Percentiles rank a stretch among this genome's conserved stretches.
These are phyloP conservation scores for Glomeris maerens DNA, from an alignment of 1,140 invertebrate genomes.

Conservation along the genomic window DNA sequence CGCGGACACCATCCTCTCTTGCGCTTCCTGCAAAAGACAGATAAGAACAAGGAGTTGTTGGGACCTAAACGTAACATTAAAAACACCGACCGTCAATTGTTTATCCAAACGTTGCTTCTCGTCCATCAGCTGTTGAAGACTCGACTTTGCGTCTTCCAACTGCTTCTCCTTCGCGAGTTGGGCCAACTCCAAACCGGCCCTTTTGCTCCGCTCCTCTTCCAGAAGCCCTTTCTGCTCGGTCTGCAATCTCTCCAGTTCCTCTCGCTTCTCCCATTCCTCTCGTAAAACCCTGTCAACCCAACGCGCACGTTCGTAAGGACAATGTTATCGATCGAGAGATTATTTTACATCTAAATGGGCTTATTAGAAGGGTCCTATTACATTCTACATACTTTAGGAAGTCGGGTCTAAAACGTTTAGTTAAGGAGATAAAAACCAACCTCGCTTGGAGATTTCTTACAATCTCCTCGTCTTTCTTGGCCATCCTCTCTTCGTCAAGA, in stretches of 20 bases:
- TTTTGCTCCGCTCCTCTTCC: conserved; percentile 53
- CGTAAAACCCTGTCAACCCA: conserved; percentile 43
- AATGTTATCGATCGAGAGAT: too few relatives aligned
- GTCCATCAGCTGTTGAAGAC: conserved; percentile 47
- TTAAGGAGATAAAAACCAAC: too few relatives aligned
- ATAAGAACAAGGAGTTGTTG: not conserved
- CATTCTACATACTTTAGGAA: too few relatives aligned
- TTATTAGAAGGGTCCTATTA: too few relatives aligned
- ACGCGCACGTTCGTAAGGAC: not conserved
- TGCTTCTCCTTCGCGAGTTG: conserved; percentile 55
- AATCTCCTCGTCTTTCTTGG: conserved; percentile 68
- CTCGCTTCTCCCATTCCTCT: conserved; percentile 67
- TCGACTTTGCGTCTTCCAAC: conserved; percentile 45
- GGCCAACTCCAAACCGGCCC: conserved; percentile 51
- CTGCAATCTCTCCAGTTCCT: conserved; percentile 59
- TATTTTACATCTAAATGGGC: too few relatives aligned
- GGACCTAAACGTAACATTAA: not conserved
- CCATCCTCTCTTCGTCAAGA: conserved; percentile 62
- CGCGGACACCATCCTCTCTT: conserved; percentile 47
- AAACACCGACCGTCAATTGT: conserved; percentile 37
- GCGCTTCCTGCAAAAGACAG: conserved; percentile 30
- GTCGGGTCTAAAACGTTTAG: too few relatives aligned
- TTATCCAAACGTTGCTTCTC: conserved; percentile 49
- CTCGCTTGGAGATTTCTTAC: conserved; percentile 54
- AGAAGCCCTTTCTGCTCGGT: conserved; percentile 54